Evolutionary conservation across 2,797 vertebrate species (phyloP).

Genomic region (Enteromius radiatus): DNA sequence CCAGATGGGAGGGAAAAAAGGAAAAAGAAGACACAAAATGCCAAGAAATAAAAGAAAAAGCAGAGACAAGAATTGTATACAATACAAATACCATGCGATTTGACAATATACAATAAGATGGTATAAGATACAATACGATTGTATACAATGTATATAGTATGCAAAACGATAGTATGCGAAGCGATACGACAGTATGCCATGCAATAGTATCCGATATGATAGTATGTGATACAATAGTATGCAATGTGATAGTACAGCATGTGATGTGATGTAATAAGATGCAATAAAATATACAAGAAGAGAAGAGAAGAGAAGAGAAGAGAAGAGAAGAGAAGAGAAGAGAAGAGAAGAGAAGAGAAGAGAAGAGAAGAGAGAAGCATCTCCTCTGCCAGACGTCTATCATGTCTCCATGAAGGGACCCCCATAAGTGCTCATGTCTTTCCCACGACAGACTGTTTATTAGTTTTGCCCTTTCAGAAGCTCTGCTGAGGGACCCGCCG

Average conservation of each 20-base stretch:
- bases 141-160: too few relatives aligned
- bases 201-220: too few relatives aligned
- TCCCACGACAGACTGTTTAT: conserved; percentile 43
- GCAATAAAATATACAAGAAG: not conserved
- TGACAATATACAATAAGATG: too few relatives aligned
- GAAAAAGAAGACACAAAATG: not conserved
- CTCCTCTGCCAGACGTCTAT: not conserved
- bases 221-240: too few relatives aligned
- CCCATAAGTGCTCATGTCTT: conserved; percentile 25
- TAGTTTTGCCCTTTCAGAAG: conserved; percentile 53
- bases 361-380: conserved; percentile 13
- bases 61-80: too few relatives aligned
- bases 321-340: not conserved
- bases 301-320: conserved; percentile 17
- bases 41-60: too few relatives aligned
- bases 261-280: too few relatives aligned
- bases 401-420: not conserved
- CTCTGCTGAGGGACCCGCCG: conserved; percentile 46
- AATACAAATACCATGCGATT: not conserved
- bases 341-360: conserved; percentile 23
- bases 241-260: too few relatives aligned
- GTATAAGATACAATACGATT: too few relatives aligned
- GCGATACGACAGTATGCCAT: too few relatives aligned
- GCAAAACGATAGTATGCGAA: too few relatives aligned
- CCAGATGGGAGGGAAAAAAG: not conserved